Evolutionary conservation across 2,113 vertebrate genomes (phyloP), one percentile per base, ranked within the genome.

Genomic region (Lophura nycthemera): DNA sequence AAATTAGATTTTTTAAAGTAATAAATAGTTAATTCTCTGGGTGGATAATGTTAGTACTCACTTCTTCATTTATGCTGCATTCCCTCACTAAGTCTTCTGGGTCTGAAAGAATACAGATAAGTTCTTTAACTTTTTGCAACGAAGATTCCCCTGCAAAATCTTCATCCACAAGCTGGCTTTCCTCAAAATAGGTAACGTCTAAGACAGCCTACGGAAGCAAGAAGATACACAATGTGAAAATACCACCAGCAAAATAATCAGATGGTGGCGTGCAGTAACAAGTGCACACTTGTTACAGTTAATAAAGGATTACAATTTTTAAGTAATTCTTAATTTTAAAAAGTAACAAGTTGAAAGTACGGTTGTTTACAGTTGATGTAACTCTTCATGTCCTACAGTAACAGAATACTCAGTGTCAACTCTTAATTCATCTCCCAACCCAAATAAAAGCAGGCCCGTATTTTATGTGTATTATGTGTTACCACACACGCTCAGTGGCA

Each of bases 171-270:
- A 99, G 97, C 82, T 98, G 98, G 86, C 99, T 99, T 96, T 99
- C 99, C 92, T 99, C 99, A 98, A 98, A 99, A 97, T 99, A 99
- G 0, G 99, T 99, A 91, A 99, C 98, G 92, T 99, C 99, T 90
- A 99, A 96, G 57, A 99, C 97, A 60, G 98, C 98, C 99, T 99
- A 81, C 25, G 45, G 59, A 94, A 60, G 96, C 34, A 85, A 38
- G 48, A 90, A 61, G 30, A 85, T n/a, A 91, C 2, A 79, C 5
- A 43, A 79, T 13, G 40, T 7, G 54, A 76, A 84, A 64, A 61
- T 7, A 18, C 34, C 42, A 63, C 14, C 0, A 2, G 27, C 29
- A 91, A 92, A 93, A 77, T 14, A 71, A 80, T 67, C 10, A 52
- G 9, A 45, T 11, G 1, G 14, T 13, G 5, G 13, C 3, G 5